Evolutionary conservation across 2,113 vertebrate species (phyloP).

Genomic region (Corythoichthys intestinalis): DNA sequence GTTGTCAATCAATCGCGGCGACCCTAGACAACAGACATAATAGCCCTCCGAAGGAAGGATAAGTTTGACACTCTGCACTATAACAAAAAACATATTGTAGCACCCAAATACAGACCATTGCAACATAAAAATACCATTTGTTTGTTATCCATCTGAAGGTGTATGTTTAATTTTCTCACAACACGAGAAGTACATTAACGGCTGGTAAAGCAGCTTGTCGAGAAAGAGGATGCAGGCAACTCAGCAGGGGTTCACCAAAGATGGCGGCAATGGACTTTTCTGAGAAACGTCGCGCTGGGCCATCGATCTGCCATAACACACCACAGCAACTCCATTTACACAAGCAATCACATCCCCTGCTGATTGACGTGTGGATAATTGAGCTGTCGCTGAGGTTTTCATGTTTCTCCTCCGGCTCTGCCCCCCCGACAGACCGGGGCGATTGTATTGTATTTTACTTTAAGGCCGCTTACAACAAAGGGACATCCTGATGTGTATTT

Average conservation of each 20-base stretch:
- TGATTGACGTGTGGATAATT: slow-evolving; percentile 75
- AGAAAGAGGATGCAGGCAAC: slow-evolving; percentile 33
- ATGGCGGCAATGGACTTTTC: slow-evolving; percentile 47
- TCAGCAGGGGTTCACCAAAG: slow-evolving; percentile 42
- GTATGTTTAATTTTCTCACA: slow-evolving; percentile 7
- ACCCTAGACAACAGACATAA: too few relatives aligned
- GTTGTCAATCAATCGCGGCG: too few relatives aligned
- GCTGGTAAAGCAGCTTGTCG: not conserved
- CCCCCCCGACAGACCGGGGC: slow-evolving; percentile 38
- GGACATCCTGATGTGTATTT: slow-evolving; percentile 62
- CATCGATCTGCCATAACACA: slow-evolving; percentile 68
- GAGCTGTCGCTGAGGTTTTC: slow-evolving; percentile 65
- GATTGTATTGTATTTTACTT: slow-evolving; percentile 71
- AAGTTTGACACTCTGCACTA: too few relatives aligned
- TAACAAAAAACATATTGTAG: too few relatives aligned
- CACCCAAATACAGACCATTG: too few relatives aligned
- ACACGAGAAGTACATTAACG: not conserved
- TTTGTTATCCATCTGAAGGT: too few relatives aligned
- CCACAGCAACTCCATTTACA: slow-evolving; percentile 60
- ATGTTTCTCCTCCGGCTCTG: slow-evolving; percentile 53
- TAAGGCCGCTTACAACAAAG: slow-evolving; percentile 57
- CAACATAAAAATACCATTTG: too few relatives aligned
- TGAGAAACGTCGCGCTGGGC: slow-evolving; percentile 51
- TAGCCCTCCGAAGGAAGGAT: too few relatives aligned
- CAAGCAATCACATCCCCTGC: slow-evolving; percentile 60